Conservation (phyloP, 2,888 invertebrate species). For the Pandemis cinnamomeana region DNA sequence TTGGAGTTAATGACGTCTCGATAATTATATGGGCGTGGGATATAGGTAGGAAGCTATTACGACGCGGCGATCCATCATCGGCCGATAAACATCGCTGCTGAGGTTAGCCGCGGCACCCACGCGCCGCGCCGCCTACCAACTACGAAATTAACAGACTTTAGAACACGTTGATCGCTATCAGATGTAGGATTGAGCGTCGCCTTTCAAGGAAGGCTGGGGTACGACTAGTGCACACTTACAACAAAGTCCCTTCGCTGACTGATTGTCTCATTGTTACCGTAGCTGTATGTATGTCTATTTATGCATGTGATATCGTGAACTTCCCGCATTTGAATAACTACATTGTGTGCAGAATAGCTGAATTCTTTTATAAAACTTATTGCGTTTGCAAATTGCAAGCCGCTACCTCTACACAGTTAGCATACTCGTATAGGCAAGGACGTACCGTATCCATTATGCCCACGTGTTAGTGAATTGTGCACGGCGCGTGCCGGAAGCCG, state of each 20-base stretch:
- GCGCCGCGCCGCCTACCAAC: slow-evolving; percentile 47
- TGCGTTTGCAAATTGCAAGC: neutral
- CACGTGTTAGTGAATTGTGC: slow-evolving; percentile 38
- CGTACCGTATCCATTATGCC: slow-evolving; percentile 28
- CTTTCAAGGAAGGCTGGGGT: neutral
- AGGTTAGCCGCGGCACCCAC: slow-evolving; percentile 53
- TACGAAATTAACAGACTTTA: slow-evolving; percentile 31
- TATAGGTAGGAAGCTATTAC: slow-evolving; percentile 54
- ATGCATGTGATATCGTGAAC: too few relatives aligned
- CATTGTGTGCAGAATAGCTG: too few relatives aligned
- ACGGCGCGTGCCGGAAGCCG: slow-evolving; percentile 71
- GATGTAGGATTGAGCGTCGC: slow-evolving; percentile 30
- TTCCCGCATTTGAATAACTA: too few relatives aligned
- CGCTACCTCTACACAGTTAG: neutral
- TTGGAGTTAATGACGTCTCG: slow-evolving; percentile 18
- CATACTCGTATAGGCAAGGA: slow-evolving; percentile 11
- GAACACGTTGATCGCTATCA: slow-evolving; percentile 28
- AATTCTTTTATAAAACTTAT: neutral
- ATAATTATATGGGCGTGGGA: slow-evolving; percentile 36
- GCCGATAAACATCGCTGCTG: slow-evolving; percentile 66
- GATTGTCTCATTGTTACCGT: neutral
- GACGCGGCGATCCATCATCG: slow-evolving; percentile 63
- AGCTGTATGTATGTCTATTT: neutral
- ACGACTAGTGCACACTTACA: neutral
- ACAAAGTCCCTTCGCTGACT: neutral